Conservation (phyloP, 1,140 invertebrate species). For the Temnothorax curvispinosus region DNA sequence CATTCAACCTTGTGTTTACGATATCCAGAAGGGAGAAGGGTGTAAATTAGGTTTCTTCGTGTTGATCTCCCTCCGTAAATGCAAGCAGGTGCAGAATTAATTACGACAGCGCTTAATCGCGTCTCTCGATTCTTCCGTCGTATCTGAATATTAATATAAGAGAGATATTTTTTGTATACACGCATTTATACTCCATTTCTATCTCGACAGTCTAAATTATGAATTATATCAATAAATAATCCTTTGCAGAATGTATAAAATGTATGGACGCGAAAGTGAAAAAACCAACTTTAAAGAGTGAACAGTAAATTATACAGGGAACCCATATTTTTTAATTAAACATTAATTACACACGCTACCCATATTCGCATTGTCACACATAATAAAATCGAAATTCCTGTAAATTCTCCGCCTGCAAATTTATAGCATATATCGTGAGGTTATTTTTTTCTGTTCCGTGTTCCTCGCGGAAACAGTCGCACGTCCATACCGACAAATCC, state of each 20-base stretch:
- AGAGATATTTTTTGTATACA: background rate
- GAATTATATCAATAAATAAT: background rate
- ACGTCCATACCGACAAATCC: background rate
- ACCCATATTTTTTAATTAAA: background rate
- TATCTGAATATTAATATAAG: background rate
- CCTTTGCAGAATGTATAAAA: background rate
- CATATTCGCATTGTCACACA: background rate
- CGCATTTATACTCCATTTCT: background rate
- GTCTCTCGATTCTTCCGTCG: background rate
- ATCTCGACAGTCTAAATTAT: background rate
- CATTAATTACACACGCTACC: background rate
- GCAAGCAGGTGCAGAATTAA: background rate
- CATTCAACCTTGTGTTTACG: conserved; percentile 17
- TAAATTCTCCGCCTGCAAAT: background rate
- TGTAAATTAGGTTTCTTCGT: conserved; percentile 1
- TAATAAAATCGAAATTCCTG: background rate
- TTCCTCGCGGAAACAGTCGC: background rate
- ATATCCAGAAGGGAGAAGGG: background rate
- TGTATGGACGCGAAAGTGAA: too few relatives aligned
- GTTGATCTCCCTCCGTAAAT: background rate
- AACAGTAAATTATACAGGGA: background rate
- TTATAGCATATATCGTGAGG: background rate
- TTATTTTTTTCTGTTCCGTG: background rate
- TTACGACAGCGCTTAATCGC: background rate
- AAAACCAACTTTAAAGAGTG: background rate